Base-by-base conservation (phyloP, 2,888 invertebrate genomes). In the Amphipoea lucens region DNA sequence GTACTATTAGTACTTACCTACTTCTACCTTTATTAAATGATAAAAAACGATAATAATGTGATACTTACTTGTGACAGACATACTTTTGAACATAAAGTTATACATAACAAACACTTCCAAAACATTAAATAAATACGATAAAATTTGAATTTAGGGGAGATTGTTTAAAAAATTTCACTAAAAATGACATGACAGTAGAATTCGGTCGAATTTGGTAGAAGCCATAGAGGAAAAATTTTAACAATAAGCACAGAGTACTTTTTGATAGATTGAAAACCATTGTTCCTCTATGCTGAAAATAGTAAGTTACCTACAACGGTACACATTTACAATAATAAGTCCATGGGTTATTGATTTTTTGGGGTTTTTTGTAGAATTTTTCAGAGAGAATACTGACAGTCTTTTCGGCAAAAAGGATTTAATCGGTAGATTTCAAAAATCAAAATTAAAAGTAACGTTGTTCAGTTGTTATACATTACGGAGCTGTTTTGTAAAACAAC, bases 91-190 rank as follows among this genome's bases (percentile, higher is more conserved):
- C 40, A 78, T 68, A 73, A 40, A 62, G 69, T 62, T 5, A 71
- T 23, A n/a, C 73, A 70, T 36, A 87, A 42, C n/a, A 82, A 73
- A 63, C 45, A 76, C 69, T 82, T 75, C 11, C 40, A 51, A 63
- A 76, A 74, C 86, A 79, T 82, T n/a, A 65, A 70, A 42, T 14
- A 5, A 60, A 36, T 23, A 74, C 75, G 42, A 70, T 6, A 2
- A 23, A 65, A 62, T 77, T 81, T 4, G 42, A 57, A 48, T 48
- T 60, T 51, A 29, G 6, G n/a, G 20, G 17, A 66, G 20, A 20
- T 51, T 74, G 29, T 40, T 45, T 11, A 23, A 29, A 54, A 71
- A 6, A 60, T n/a, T 71, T 4, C n/a, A 42, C n/a, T 1, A 11
- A 48, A 75, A 48, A 45, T 71, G 1, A 70, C 45, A 76, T 69